Conservation (phyloP, 2,797 vertebrate species). For the Echeneis naucrates region DNA sequence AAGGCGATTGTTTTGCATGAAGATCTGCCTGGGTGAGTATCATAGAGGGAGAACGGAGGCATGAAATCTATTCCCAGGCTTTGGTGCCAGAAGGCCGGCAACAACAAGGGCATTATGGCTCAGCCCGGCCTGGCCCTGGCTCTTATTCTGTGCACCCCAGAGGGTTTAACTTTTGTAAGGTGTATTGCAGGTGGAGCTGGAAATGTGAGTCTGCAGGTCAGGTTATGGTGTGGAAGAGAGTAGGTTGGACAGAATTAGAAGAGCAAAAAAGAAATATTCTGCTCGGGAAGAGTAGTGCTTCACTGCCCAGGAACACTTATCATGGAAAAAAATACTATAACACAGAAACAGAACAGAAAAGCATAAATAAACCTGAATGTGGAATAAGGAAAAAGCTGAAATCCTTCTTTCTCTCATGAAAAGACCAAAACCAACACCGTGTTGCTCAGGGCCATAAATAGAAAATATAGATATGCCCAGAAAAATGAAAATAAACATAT, state of each 20-base stretch:
- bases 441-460: no score
- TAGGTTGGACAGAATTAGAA: constrained; percentile 51
- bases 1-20: constrained; percentile 81
- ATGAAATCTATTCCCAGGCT: constrained; percentile 78
- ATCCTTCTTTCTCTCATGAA: no score
- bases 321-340: background rate
- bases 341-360: no score
- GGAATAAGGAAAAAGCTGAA: background rate
- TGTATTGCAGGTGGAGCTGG: constrained; percentile 56
- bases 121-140: constrained; percentile 10
- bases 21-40: constrained; percentile 67
- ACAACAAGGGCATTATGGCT: constrained; percentile 80
- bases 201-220: constrained; percentile 29
- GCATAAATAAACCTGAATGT: no score
- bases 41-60: constrained; percentile 58
- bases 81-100: constrained; percentile 56
- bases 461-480: no score
- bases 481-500: no score
- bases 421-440: no score
- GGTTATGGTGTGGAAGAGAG: no score
- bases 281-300: constrained; percentile 18
- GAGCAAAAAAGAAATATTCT: constrained; percentile 11
- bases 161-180: constrained; percentile 28
- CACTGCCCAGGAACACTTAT: constrained; percentile 1
- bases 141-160: constrained; percentile 49